These are phyloP conservation scores for Myotis findleyi DNA, from an alignment of 2,797 vertebrate genomes.

Conservation along the genomic window DNA sequence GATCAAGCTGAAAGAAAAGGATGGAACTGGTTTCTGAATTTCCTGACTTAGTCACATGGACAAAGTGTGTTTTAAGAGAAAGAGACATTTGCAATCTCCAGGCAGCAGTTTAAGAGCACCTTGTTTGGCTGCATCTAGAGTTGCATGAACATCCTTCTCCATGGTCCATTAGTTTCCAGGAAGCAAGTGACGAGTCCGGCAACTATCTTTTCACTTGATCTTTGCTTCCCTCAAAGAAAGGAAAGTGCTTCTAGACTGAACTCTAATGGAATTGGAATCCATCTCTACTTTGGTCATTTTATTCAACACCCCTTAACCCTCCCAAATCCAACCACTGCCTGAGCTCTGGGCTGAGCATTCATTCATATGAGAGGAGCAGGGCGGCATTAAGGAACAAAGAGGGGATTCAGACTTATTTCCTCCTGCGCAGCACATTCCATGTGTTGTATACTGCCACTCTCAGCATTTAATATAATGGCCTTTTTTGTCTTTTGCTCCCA, in stretches of 20 bases:
- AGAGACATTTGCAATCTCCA: background rate
- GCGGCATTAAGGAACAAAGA: background rate
- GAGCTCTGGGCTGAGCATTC: background rate
- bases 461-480: background rate
- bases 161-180: slow-evolving; percentile 35
- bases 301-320: background rate
- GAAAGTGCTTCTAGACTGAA: slow-evolving; percentile 60
- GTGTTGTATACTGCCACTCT: background rate
- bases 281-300: slow-evolving; percentile 6
- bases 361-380: background rate
- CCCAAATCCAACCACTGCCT: background rate
- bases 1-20: background rate
- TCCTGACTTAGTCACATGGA: background rate
- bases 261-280: slow-evolving; percentile 33
- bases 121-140: background rate
- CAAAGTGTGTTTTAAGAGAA: slow-evolving; percentile 1
- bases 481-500: background rate
- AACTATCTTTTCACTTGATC: slow-evolving; percentile 56
- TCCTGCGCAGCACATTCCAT: background rate
- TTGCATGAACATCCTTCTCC: background rate
- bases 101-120: background rate
- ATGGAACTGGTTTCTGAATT: slow-evolving; percentile 5
- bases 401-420: background rate
- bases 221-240: slow-evolving; percentile 35
- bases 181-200: background rate